These are phyloP conservation scores for Oostethus manadensis DNA, from an alignment of 2,113 vertebrate genomes.

Conservation along the genomic window DNA sequence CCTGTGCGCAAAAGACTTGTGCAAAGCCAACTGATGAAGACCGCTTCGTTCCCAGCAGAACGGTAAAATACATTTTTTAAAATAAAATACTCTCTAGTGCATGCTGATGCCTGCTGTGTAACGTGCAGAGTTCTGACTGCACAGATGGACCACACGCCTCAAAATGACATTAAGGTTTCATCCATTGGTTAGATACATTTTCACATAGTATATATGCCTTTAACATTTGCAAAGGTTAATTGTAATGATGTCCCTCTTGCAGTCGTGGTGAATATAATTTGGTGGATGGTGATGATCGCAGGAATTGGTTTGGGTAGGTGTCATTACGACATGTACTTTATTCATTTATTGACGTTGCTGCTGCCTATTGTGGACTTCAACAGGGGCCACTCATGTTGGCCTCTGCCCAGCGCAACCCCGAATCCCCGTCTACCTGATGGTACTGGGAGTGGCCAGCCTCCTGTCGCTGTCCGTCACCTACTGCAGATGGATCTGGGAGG, in stretches of 20 bases:
- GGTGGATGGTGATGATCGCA: constrained; percentile 58
- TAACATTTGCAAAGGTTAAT: background rate
- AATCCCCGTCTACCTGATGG: constrained; percentile 58
- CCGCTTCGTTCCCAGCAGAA: background rate
- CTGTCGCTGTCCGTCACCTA: constrained; percentile 42
- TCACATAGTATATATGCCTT: background rate
- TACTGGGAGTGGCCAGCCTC: constrained; percentile 37
- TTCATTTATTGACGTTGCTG: background rate
- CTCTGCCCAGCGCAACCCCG: constrained; percentile 34
- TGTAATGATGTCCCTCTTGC: background rate
- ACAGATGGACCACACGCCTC: constrained; percentile 1
- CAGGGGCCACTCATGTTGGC: constrained; percentile 35
- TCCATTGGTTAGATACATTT: constrained; percentile 29
- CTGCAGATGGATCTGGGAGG: background rate
- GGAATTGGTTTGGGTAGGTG: constrained; percentile 52
- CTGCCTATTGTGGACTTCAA: background rate
- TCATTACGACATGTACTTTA: background rate
- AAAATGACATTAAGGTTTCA: constrained; percentile 11
- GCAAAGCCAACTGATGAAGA: background rate
- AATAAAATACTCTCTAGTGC: background rate
- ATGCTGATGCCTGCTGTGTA: constrained; percentile 2
- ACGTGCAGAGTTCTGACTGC: background rate
- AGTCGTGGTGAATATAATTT: constrained; percentile 51
- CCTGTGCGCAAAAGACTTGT: too few relatives aligned
- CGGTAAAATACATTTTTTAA: background rate